Evolutionary conservation across 2,797 vertebrate species (phyloP).

Genomic region (Scarus forsteni): DNA sequence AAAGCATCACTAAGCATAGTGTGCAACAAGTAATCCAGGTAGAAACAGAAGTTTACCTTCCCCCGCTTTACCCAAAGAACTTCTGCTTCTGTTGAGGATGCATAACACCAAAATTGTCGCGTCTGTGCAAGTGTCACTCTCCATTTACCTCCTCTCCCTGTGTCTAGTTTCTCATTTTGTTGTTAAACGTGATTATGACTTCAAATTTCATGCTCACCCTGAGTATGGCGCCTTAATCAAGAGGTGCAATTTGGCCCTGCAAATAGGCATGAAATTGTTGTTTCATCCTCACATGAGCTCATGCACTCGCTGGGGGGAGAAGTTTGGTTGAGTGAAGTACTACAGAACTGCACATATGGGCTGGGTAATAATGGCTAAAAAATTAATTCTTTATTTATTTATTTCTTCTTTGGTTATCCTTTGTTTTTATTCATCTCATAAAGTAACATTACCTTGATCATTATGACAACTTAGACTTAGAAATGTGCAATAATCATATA

Average conservation of each 20-base stretch:
- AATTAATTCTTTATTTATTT: too few species aligned
- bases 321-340: constrained; percentile 14
- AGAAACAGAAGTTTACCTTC: background rate
- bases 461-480: too few species aligned
- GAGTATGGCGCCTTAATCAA: constrained; percentile 56
- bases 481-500: too few species aligned
- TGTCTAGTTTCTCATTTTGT: constrained; percentile 39
- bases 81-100: background rate
- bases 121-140: constrained; percentile 11
- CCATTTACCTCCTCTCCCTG: background rate
- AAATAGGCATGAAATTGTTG: constrained; percentile 74
- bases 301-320: constrained; percentile 8
- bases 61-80: background rate
- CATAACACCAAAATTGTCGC: constrained; percentile 21
- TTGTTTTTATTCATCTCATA: too few species aligned
- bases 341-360: too few species aligned
- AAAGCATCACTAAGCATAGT: too few species aligned
- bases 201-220: constrained; percentile 62
- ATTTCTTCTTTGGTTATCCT: too few species aligned
- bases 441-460: too few species aligned
- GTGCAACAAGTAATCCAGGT: constrained; percentile 2
- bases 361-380: too few species aligned
- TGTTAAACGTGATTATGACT: constrained; percentile 58
- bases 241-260: constrained; percentile 63
- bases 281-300: constrained; percentile 52